Conservation (phyloP, 2,797 vertebrate species). For the Esox masquinongy region DNA sequence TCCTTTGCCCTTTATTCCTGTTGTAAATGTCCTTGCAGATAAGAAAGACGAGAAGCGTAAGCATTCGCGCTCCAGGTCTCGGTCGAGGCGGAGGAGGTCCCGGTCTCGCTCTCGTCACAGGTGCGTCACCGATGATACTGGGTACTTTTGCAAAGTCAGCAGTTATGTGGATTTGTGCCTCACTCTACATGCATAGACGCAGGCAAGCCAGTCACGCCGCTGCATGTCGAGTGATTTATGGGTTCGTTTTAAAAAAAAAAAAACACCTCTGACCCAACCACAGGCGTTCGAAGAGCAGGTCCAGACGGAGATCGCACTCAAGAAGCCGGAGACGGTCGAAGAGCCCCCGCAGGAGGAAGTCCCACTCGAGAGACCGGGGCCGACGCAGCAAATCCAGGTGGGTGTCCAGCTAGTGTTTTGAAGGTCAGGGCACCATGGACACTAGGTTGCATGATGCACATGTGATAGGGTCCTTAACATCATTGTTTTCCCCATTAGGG, state of each 20-base stretch:
- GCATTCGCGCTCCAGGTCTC: slow-evolving; percentile 90
- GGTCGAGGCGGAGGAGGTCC: slow-evolving; percentile 88
- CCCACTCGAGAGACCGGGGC: slow-evolving; percentile 87
- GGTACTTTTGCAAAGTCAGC: background rate
- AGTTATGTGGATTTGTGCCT: background rate
- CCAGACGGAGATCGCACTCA: slow-evolving; percentile 90
- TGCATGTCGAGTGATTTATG: background rate
- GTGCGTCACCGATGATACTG: slow-evolving; percentile 56
- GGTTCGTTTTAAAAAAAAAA: background rate
- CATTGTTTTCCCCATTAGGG: slow-evolving; percentile 65
- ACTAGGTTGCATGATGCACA: background rate
- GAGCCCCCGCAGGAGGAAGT: slow-evolving; percentile 87
- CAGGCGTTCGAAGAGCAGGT: slow-evolving; percentile 93
- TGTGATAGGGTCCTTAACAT: background rate
- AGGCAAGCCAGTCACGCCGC: background rate
- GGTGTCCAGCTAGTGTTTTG: slow-evolving; percentile 2
- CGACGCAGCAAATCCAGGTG: slow-evolving; percentile 89
- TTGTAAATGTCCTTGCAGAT: slow-evolving; percentile 69
- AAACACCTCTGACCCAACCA: background rate
- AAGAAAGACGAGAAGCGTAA: slow-evolving; percentile 98
- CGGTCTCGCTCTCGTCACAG: slow-evolving; percentile 94
- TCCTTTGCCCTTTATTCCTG: background rate
- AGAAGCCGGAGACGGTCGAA: slow-evolving; percentile 91
- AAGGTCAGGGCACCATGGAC: background rate
- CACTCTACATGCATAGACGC: background rate